A percentile compares a stretch with the other conserved stretches of the same genome.
These are phyloP conservation scores for Acronicta leporina DNA, from an alignment of 2,888 invertebrate species.

Conservation along the genomic window DNA sequence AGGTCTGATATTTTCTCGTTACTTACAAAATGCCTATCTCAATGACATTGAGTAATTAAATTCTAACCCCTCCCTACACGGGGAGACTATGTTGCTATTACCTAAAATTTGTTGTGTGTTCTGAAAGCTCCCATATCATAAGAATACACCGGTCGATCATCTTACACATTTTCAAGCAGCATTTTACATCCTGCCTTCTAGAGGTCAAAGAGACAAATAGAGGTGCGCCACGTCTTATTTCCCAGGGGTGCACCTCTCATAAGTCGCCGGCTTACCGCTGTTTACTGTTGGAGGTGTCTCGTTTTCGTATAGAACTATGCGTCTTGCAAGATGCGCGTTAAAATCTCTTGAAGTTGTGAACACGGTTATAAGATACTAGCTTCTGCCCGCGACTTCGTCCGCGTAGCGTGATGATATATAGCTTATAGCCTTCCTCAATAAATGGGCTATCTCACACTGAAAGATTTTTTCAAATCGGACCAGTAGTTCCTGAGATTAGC, in stretches of 20 bases:
- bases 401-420: too few relatives aligned
- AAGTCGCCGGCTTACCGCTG: constrained; percentile 56
- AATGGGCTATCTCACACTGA: too few relatives aligned
- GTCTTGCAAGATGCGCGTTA: constrained; percentile 12
- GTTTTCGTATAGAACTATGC: constrained; percentile 18
- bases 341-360: constrained; percentile 9
- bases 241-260: constrained; percentile 70
- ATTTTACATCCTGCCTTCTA: constrained; percentile 30
- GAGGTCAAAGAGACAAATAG: constrained; percentile 66
- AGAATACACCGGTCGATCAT: constrained; percentile 35
- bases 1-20: too few relatives aligned
- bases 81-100: too few relatives aligned
- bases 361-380: background rate
- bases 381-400: too few relatives aligned
- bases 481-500: too few relatives aligned
- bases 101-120: too few relatives aligned
- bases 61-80: too few relatives aligned
- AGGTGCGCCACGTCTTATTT: constrained; percentile 72
- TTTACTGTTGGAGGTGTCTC: constrained; percentile 53
- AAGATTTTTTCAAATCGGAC: too few relatives aligned
- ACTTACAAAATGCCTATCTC: too few relatives aligned
- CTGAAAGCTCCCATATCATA: background rate
- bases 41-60: too few relatives aligned
- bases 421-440: too few relatives aligned
- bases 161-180: constrained; percentile 21